These are phyloP conservation scores for Morus bassanus DNA, from an alignment of 2,797 vertebrate species.

Conservation along the genomic window DNA sequence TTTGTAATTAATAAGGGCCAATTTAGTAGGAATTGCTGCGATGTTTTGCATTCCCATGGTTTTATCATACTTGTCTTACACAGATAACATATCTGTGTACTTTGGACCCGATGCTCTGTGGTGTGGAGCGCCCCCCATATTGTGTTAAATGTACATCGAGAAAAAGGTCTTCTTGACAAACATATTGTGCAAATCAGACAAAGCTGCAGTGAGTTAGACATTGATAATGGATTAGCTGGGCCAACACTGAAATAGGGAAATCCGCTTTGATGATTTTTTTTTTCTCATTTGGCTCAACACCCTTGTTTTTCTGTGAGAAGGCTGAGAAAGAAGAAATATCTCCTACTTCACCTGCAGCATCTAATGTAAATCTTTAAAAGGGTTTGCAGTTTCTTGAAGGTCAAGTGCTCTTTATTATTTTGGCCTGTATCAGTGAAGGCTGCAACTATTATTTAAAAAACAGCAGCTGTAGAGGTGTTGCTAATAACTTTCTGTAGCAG, in stretches of 20 bases:
- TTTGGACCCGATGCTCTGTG: neutral
- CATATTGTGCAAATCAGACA: neutral
- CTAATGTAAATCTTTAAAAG: constrained; percentile 6
- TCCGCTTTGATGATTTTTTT: neutral
- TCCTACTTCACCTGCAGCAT: neutral
- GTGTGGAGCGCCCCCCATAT: neutral
- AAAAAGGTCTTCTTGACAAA: neutral
- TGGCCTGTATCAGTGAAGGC: neutral
- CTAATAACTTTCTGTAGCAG: neutral
- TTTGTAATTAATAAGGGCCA: neutral
- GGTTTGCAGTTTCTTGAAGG: neutral
- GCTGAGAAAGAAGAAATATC: neutral
- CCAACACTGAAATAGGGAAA: neutral
- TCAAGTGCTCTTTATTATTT: constrained; percentile 27
- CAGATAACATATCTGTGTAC: neutral
- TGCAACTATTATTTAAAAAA: neutral
- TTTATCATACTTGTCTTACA: neutral
- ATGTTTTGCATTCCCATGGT: neutral
- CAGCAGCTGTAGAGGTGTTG: neutral
- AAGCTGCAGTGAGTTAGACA: neutral
- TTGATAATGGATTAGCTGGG: neutral
- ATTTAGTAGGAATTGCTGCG: neutral
- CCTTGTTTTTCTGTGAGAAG: neutral
- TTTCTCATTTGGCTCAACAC: neutral
- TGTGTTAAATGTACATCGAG: neutral